These are phyloP conservation scores for Zonitis immaculata DNA, from an alignment of 2,888 invertebrate species.

Conservation along the genomic window DNA sequence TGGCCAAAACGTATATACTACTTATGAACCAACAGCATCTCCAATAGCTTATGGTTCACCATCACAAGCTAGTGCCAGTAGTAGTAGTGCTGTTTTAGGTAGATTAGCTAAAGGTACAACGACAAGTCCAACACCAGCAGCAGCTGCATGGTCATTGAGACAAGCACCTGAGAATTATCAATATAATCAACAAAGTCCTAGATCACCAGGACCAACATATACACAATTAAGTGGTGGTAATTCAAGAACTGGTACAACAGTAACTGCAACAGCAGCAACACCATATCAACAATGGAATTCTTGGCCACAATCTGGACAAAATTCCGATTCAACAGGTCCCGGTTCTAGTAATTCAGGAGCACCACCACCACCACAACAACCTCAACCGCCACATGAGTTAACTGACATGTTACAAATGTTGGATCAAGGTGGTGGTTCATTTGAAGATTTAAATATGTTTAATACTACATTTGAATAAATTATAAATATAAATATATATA, in stretches of 20 bases:
- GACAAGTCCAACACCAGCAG: conserved; percentile 68
- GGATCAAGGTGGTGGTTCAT: conserved; percentile 77
- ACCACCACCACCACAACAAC: conserved; percentile 57
- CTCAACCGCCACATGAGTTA: conserved; percentile 63
- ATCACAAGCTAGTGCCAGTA: conserved; percentile 59
- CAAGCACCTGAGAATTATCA: conserved; percentile 67
- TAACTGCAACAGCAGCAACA: conserved; percentile 11
- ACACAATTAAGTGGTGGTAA: conserved; percentile 72
- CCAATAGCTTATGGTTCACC: conserved; percentile 62
- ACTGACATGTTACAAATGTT: conserved; percentile 92
- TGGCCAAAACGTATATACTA: conserved; percentile 65
- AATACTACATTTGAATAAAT: conserved; percentile 69
- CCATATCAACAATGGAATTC: conserved; percentile 44
- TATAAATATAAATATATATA: not conserved
- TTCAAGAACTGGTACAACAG: conserved; percentile 36
- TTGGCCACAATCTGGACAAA: conserved; percentile 37
- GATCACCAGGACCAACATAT: conserved; percentile 82
- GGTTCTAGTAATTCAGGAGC: conserved; percentile 53
- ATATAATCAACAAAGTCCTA: conserved; percentile 63
- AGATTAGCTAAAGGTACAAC: conserved; percentile 65
- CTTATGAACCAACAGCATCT: conserved; percentile 72
- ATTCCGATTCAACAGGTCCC: conserved; percentile 48
- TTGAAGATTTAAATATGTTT: conserved; percentile 90
- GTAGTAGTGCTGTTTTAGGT: conserved; percentile 56
- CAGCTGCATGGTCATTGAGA: conserved; percentile 60